Percentiles rank a stretch among this genome's conserved stretches.
Evolutionary conservation across 1,140 invertebrate species (phyloP).

Genomic region (Argopecten irradians): DNA sequence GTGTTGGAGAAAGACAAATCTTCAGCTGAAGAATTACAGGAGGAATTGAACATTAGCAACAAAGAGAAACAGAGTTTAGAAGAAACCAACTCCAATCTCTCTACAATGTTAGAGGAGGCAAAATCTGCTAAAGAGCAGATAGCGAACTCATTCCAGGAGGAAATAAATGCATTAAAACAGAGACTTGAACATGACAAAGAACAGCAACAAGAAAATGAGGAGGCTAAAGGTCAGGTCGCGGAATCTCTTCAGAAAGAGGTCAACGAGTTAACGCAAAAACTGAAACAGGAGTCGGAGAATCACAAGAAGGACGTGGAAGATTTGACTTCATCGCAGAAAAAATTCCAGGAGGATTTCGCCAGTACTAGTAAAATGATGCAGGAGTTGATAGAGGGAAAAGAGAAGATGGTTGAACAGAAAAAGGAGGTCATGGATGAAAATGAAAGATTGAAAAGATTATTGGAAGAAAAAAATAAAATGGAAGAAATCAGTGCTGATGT

Average conservation of each 20-base stretch:
- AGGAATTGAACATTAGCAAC: not conserved
- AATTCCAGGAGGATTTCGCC: conserved; percentile 30
- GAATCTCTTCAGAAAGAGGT: not conserved
- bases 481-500: not conserved
- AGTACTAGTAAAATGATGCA: conserved; percentile 30
- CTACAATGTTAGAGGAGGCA: not conserved
- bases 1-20: not conserved
- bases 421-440: conserved; percentile 34
- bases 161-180: not conserved
- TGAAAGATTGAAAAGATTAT: conserved; percentile 39
- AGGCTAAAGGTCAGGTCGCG: not conserved
- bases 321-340: conserved; percentile 35
- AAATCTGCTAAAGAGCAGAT: not conserved
- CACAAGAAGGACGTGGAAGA: conserved; percentile 32
- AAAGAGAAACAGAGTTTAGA: not conserved
- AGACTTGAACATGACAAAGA: not conserved
- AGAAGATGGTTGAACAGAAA: conserved; percentile 41
- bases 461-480: not conserved
- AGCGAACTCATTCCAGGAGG: not conserved
- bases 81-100: not conserved
- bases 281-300: conserved; percentile 43
- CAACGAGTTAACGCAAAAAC: conserved; percentile 6
- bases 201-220: not conserved
- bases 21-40: not conserved
- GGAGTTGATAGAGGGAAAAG: conserved; percentile 36